phyloP scores from a whole-genome alignment of 53 echinoderm and acorn worm genomes.

The Stichopus horrens region DNA sequence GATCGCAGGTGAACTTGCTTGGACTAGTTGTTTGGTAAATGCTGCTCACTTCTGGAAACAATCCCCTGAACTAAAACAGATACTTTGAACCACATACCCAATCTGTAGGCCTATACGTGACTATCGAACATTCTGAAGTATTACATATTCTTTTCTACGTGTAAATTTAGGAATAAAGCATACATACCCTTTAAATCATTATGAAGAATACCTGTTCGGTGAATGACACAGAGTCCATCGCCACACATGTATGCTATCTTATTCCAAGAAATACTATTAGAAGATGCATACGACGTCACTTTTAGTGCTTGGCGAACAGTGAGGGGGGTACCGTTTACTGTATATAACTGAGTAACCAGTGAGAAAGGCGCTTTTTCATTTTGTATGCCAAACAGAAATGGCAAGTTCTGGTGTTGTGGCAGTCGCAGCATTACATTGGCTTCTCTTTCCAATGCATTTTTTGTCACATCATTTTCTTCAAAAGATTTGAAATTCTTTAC shows the following conservation, averaged over 20 bases:
- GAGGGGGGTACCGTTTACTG: not conserved
- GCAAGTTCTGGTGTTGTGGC: not conserved
- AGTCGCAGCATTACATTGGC: not conserved
- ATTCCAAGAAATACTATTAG: not conserved
- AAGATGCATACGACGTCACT: not conserved
- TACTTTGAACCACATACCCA: too few species aligned
- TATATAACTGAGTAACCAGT: slow-evolving; percentile 5
- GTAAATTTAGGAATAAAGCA: too few species aligned
- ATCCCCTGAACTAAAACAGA: too few species aligned
- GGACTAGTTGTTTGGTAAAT: too few species aligned
- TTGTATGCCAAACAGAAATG: not conserved
- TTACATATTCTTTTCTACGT: too few species aligned
- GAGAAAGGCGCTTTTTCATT: not conserved
- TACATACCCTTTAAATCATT: slow-evolving; percentile 19
- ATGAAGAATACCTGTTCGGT: slow-evolving; percentile 8
- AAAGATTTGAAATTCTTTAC: not conserved
- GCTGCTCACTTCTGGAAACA: too few species aligned
- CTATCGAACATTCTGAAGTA: too few species aligned
- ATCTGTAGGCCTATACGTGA: too few species aligned
- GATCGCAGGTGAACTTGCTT: too few species aligned
- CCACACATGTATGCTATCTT: slow-evolving; percentile 15
- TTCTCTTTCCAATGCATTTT: not conserved
- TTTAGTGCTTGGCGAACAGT: not conserved
- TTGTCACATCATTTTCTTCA: not conserved
- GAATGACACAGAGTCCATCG: not conserved